Evolutionary conservation across 2,797 vertebrate species (phyloP).

Genomic region (Sphenodon punctatus): DNA sequence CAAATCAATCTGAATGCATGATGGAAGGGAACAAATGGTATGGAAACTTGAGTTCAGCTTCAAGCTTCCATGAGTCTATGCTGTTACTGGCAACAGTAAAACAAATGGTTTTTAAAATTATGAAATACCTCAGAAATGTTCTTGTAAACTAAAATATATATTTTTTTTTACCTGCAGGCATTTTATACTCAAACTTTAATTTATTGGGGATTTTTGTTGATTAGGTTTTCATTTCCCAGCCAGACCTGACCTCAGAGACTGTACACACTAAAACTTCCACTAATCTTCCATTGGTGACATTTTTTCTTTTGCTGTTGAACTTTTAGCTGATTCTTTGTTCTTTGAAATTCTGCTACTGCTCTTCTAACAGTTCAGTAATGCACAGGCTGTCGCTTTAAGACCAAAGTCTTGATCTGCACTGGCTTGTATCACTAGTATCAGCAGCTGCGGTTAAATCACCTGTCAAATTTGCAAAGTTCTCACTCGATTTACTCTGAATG

Average conservation of each 20-base stretch:
- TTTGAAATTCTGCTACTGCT: not conserved
- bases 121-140: constrained; percentile 4
- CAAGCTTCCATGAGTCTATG: constrained; percentile 1
- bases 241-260: not conserved
- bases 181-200: not conserved
- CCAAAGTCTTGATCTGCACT: not conserved
- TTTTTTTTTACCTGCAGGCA: not conserved
- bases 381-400: not conserved
- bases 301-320: constrained; percentile 13
- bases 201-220: not conserved
- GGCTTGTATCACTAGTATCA: not conserved
- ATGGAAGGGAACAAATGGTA: constrained; percentile 20
- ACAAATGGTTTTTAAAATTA: constrained; percentile 7
- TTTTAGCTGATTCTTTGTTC: not conserved
- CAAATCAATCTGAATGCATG: not conserved
- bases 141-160: constrained; percentile 7
- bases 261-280: not conserved
- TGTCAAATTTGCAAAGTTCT: constrained; percentile 52
- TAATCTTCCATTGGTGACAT: not conserved
- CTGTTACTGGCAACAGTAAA: constrained; percentile 22
- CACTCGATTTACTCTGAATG: constrained; percentile 45
- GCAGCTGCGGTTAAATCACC: constrained; percentile 58
- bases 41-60: not conserved
- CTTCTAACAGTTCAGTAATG: not conserved
- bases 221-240: not conserved